Evolutionary conservation across 2,797 vertebrate genomes (phyloP).

Genomic region (Apogon talboti): DNA sequence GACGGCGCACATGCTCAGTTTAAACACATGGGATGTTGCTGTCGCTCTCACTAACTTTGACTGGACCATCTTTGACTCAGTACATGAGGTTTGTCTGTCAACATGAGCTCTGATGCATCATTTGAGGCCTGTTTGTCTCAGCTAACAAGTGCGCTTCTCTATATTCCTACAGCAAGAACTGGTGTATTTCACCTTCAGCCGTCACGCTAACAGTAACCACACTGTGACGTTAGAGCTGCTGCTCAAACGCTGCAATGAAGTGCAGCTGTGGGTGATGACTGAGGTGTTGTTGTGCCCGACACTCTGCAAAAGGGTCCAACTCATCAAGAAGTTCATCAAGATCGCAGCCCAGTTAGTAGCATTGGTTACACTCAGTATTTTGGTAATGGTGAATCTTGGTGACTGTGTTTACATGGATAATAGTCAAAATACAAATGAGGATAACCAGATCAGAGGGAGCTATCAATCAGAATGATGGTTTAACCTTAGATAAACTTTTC

Average conservation of each 20-base stretch:
- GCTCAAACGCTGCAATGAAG: constrained; percentile 95
- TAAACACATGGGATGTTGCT: constrained; percentile 97
- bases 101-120: not conserved
- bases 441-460: too few relatives aligned
- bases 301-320: constrained; percentile 95
- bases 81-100: constrained; percentile 88
- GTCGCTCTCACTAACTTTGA: constrained; percentile 94
- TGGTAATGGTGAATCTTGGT: not conserved
- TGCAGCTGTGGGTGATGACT: constrained; percentile 97
- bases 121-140: not conserved
- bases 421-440: too few relatives aligned
- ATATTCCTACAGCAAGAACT: constrained; percentile 91
- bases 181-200: constrained; percentile 95
- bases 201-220: constrained; percentile 86
- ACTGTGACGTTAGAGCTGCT: constrained; percentile 90
- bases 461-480: too few relatives aligned
- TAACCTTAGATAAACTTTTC: too few relatives aligned
- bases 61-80: constrained; percentile 92
- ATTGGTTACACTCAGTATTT: not conserved
- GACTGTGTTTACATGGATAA: not conserved
- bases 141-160: not conserved
- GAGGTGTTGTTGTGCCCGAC: constrained; percentile 92
- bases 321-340: constrained; percentile 99
- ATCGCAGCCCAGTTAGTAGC: constrained; percentile 94
- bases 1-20: constrained; percentile 89